A percentile compares a stretch with the other conserved stretches of the same genome.
phyloP scores from a whole-genome alignment of 2,888 invertebrate species.

The Macrophya annulata region DNA sequence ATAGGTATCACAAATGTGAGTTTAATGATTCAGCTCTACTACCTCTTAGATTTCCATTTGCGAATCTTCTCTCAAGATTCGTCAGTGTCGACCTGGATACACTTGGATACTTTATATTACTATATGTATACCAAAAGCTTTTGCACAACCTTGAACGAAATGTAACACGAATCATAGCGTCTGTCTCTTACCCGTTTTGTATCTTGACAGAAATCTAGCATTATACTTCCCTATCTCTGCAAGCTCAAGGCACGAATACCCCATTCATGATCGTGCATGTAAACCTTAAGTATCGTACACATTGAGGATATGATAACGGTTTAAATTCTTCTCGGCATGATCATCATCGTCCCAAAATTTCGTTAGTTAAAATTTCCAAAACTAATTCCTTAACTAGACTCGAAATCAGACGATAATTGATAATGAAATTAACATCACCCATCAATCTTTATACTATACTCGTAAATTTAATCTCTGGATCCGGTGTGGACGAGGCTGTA shows the following conservation, averaged over 20 bases:
- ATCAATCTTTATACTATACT: background rate
- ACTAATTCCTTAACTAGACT: background rate
- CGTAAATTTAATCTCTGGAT: slow-evolving; percentile 6
- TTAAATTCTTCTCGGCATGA: background rate
- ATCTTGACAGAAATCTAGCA: slow-evolving; percentile 22
- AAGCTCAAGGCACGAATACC: background rate
- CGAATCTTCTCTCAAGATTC: slow-evolving; percentile 29
- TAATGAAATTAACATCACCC: background rate
- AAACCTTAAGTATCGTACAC: background rate
- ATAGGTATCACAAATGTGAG: slow-evolving; percentile 23
- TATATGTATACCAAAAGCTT: background rate
- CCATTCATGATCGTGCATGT: slow-evolving; percentile 35
- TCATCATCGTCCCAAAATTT: too few relatives aligned
- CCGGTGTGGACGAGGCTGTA: slow-evolving; percentile 23
- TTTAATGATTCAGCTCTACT: slow-evolving; percentile 33
- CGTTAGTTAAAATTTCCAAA: background rate
- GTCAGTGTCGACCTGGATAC: slow-evolving; percentile 9
- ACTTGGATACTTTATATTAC: background rate
- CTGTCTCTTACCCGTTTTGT: slow-evolving; percentile 19
- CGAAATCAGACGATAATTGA: background rate
- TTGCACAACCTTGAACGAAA: background rate
- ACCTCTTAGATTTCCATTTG: slow-evolving; percentile 48
- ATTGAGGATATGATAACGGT: background rate
- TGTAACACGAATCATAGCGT: background rate
- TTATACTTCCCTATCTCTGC: background rate